Evolutionary conservation across 2,113 vertebrate genomes (phyloP).

Genomic region (Percina caprodes): DNA sequence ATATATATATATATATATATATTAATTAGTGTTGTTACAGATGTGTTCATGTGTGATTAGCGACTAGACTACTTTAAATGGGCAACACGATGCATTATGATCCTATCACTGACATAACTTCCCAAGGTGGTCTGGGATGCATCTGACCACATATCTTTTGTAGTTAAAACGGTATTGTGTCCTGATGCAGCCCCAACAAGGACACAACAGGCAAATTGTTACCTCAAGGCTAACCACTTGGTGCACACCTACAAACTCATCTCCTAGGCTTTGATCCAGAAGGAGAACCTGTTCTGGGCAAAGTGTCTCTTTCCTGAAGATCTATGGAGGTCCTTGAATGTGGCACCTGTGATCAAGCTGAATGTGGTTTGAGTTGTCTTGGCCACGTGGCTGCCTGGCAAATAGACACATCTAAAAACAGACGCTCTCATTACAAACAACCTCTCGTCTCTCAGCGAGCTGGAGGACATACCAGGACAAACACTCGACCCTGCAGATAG

Average conservation of each 20-base stretch:
- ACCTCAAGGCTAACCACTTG: too few relatives aligned
- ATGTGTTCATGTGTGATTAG: too few relatives aligned
- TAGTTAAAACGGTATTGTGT: too few relatives aligned
- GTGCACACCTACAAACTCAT: neutral
- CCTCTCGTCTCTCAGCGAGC: conserved; percentile 23
- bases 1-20: too few relatives aligned
- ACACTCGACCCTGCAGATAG: conserved; percentile 1
- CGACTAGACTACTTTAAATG: too few relatives aligned
- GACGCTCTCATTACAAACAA: conserved; percentile 37
- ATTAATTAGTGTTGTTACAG: too few relatives aligned
- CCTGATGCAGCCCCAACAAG: too few relatives aligned
- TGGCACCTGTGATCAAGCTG: neutral
- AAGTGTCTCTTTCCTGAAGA: conserved; percentile 4
- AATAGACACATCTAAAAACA: conserved; percentile 54
- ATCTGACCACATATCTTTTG: too few relatives aligned
- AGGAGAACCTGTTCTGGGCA: neutral
- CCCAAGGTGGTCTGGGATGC: too few relatives aligned
- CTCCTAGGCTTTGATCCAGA: neutral
- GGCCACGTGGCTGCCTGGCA: conserved; percentile 1
- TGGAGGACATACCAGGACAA: conserved; percentile 32
- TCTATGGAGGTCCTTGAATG: neutral
- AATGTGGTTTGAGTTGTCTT: neutral
- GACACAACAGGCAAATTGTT: too few relatives aligned
- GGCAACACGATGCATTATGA: too few relatives aligned
- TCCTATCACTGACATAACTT: too few relatives aligned